Conservation (phyloP, 2,888 invertebrate species). For the Podotricha telesiphe region DNA sequence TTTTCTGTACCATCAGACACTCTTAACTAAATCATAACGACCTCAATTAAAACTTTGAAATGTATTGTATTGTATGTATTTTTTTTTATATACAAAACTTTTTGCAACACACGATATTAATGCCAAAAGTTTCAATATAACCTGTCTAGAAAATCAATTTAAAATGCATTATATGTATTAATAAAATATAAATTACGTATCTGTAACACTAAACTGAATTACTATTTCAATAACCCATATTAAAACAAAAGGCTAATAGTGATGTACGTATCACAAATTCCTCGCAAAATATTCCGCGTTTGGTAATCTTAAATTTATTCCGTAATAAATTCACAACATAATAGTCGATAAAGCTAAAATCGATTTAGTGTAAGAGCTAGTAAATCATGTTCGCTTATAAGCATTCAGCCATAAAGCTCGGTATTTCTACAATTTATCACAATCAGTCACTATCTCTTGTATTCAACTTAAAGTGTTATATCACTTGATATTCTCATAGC, state of each 20-base stretch:
- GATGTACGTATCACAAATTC: conserved; percentile 13
- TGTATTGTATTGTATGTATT: too few species aligned
- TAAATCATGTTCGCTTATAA: conserved; percentile 34
- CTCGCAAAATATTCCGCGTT: conserved; percentile 12
- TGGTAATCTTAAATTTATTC: conserved; percentile 26
- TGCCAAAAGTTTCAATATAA: too few species aligned
- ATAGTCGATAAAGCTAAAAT: conserved; percentile 31
- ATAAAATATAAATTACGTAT: not conserved
- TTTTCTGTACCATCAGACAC: too few species aligned
- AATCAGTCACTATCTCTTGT: conserved; percentile 35
- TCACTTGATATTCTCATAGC: conserved; percentile 25
- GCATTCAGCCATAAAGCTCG: conserved; percentile 31
- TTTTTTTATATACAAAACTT: too few species aligned
- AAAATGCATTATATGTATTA: not conserved
- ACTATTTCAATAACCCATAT: not conserved
- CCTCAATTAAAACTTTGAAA: too few species aligned
- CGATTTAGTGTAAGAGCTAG: conserved; percentile 33
- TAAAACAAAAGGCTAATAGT: conserved; percentile 6
- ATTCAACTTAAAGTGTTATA: conserved; percentile 31
- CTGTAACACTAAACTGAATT: not conserved
- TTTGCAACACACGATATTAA: too few species aligned
- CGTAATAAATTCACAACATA: conserved; percentile 33
- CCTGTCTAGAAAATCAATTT: not conserved
- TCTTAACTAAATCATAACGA: too few species aligned
- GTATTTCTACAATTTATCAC: conserved; percentile 36